Evolutionary conservation across 2,797 vertebrate genomes (phyloP).

Genomic region (Dendrocincla fuliginosa): DNA sequence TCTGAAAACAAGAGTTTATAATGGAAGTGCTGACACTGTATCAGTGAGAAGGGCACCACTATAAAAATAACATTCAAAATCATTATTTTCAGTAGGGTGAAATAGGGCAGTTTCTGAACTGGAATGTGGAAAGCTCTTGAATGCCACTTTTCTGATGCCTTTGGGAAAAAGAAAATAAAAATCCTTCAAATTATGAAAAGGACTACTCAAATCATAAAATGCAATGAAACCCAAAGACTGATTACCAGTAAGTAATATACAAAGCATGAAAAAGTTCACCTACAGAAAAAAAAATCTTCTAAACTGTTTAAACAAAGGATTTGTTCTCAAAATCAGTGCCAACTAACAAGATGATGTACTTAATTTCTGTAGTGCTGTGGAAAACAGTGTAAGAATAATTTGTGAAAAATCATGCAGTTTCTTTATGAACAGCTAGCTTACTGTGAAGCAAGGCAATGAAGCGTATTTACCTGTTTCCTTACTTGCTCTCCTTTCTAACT

Average conservation of each 20-base stretch:
- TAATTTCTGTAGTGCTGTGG: neutral
- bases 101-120: neutral
- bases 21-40: constrained; percentile 71
- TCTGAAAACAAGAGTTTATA: constrained; percentile 36
- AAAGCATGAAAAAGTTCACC: neutral
- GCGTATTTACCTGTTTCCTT: neutral
- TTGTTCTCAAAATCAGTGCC: neutral
- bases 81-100: constrained; percentile 77
- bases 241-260: neutral
- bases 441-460: neutral
- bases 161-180: neutral
- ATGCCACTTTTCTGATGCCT: neutral
- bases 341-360: neutral
- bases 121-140: neutral
- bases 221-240: neutral
- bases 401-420: neutral
- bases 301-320: neutral
- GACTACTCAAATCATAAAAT: neutral
- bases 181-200: neutral
- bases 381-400: neutral
- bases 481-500: neutral
- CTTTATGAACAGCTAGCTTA: neutral
- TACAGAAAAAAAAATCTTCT: neutral
- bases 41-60: neutral
- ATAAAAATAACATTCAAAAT: constrained; percentile 41